Evolutionary conservation across 2,888 invertebrate genomes (phyloP).

Genomic region (Elegia similella): DNA sequence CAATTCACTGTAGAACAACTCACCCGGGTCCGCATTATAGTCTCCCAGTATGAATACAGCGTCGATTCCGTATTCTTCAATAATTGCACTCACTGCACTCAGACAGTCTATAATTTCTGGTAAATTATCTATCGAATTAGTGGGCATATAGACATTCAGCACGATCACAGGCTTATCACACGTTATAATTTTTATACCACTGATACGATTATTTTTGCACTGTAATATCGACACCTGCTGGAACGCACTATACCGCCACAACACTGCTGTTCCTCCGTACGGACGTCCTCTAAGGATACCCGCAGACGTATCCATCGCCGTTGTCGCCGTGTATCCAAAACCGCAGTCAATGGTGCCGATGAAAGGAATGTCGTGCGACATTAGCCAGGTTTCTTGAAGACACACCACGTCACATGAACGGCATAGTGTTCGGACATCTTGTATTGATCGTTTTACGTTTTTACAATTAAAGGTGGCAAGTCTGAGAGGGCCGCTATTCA

Average conservation of each 20-base stretch:
- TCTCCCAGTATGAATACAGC: too few species aligned
- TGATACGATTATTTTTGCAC: too few species aligned
- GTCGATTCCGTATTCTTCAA: too few species aligned
- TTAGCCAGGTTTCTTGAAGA: too few species aligned
- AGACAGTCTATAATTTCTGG: too few species aligned
- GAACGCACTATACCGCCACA: not conserved
- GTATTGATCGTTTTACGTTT: conserved; percentile 16
- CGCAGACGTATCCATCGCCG: not conserved
- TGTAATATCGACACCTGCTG: too few species aligned
- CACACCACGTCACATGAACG: conserved; percentile 14
- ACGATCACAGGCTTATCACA: not conserved
- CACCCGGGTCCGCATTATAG: too few species aligned
- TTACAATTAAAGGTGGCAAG: conserved; percentile 18
- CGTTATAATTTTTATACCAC: not conserved
- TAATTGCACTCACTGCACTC: too few species aligned
- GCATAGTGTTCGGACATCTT: conserved; percentile 8
- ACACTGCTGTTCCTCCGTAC: not conserved
- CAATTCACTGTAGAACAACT: too few species aligned
- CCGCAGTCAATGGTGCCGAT: too few species aligned
- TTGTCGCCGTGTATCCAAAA: not conserved
- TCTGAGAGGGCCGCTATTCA: not conserved
- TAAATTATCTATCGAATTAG: too few species aligned
- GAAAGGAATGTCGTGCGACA: too few species aligned
- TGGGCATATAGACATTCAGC: not conserved
- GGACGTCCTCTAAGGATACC: not conserved